Evolutionary conservation across 2,113 vertebrate genomes (phyloP), one percentile per base, ranked within the genome.

Genomic region (Zapornia atra): DNA sequence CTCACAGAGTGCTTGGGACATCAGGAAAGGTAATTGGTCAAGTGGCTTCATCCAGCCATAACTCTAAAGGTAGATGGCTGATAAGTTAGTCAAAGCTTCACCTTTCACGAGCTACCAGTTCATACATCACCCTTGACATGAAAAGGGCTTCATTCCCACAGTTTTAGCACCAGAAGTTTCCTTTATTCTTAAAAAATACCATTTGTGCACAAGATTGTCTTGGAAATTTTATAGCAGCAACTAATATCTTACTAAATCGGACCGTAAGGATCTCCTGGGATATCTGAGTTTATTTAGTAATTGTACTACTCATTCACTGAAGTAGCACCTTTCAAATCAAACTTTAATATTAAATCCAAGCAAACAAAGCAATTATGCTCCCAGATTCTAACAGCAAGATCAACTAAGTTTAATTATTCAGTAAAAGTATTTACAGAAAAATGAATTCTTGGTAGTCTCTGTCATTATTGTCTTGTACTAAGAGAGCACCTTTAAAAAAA

Each of bases 81-180:
- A 97, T 96, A 96, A 97, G 89, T 95, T 89, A 93, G 94, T 94
- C 92, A 87, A 95, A 93, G 91, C 73, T 92, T 96, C 95, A 96
- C 92, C 94, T 97, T 97, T 94, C 85, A 91, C 84, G 88, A 97
- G 82, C 83, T 95, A 91, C 97, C 96, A 96, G 96, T 95, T 96
- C 96, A 97, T 98, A 94, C 51, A 96, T 98, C 92, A 97, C 80
- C 86, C 69, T 20, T 90, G 93, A 97, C 90, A 92, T 44, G 34
- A 70, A 96, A 96, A 96, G 64, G 96, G 78, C 76, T 86, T 94
- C 70, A 61, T 96, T 97, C 95, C 94, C 82, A 93, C 75, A 92
- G 61, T 44, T 92, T 77, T 33, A 87, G 61, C 82, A 96, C 69
- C 86, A 95, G 87, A 82, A 93, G 40, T 31, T 18, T n/a, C 94